phyloP scores from a whole-genome alignment of 1,140 invertebrate genomes.

The Bemisia tabaci region DNA sequence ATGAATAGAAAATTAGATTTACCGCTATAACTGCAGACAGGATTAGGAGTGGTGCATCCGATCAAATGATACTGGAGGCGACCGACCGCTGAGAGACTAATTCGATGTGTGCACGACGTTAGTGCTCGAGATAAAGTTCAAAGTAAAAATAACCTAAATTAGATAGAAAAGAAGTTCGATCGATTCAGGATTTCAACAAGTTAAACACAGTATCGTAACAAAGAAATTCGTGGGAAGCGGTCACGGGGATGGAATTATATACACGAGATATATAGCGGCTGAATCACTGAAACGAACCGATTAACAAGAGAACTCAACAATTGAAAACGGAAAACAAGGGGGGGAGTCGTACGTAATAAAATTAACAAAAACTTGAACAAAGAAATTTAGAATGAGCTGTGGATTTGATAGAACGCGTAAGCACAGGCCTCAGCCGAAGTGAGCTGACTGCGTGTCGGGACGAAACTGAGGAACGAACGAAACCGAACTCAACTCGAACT shows the following conservation, averaged over 20 bases:
- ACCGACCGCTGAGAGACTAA: too few relatives aligned
- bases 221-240: neutral
- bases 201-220: neutral
- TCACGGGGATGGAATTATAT: neutral
- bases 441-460: neutral
- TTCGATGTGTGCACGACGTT: too few relatives aligned
- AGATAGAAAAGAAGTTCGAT: neutral
- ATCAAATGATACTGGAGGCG: too few relatives aligned
- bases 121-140: too few relatives aligned
- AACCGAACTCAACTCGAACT: too few relatives aligned
- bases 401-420: neutral
- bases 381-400: neutral
- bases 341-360: neutral
- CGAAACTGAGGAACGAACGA: too few relatives aligned
- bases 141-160: too few relatives aligned
- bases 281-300: neutral
- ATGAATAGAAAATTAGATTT: neutral
- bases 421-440: neutral
- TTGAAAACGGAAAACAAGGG: neutral
- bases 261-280: neutral
- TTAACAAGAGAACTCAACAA: neutral
- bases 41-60: neutral
- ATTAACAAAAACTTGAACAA: neutral
- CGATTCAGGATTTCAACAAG: neutral
- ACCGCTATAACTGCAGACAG: neutral